Evolutionary conservation across 2,113 vertebrate genomes (phyloP), one percentile per base, ranked within the genome.

Genomic region (Rhinopithecus roxellana): DNA sequence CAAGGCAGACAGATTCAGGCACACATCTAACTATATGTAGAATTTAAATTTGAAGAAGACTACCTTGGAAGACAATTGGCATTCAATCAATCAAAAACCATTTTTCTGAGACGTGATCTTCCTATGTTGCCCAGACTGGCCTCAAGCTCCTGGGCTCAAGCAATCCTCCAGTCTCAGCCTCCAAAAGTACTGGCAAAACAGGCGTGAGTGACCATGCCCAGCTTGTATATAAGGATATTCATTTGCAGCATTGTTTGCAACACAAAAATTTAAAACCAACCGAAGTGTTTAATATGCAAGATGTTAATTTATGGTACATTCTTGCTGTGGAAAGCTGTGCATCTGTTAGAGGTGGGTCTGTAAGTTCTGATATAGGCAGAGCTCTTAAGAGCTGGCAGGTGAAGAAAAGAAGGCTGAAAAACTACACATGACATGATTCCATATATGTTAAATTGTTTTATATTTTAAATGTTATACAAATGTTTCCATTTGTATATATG

Each of bases 201-300:
- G 25, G 59, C 59, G 2, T 61, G 25, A 61, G 25, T 27, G 27
- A 61, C 59, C 59, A 61, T 61, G 59, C 59, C 25, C 25, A 30
- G 25, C 25, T 25, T 61, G 4, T 83, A 38, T 57, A n/a, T 43
- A 75, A 75, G 38, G 25, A 64, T 69, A 78, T 67, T 81, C 25
- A 89, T 93, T 95, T 97, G 32, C 16, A 95, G 89, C 55, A 43
- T 89, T 89, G 52, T 43, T 57, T 89, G 45, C 38, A 74, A 45
- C n/a, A 77, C 52, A 88, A 43, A 92, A 94, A 55, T 88, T 57
- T 55, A 92, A 52, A 84, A 55, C 27, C 20, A 67, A 78, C 20
- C 45, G 50, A 86, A 61, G 16, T 92, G 38, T 70, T 95, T 13
- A 74, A 14, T 79, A 84, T 85, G 7, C 4, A 5, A 55, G 69